Conservation (phyloP, 2,113 vertebrate genomes). For the Psammodynastes pulverulentus region DNA sequence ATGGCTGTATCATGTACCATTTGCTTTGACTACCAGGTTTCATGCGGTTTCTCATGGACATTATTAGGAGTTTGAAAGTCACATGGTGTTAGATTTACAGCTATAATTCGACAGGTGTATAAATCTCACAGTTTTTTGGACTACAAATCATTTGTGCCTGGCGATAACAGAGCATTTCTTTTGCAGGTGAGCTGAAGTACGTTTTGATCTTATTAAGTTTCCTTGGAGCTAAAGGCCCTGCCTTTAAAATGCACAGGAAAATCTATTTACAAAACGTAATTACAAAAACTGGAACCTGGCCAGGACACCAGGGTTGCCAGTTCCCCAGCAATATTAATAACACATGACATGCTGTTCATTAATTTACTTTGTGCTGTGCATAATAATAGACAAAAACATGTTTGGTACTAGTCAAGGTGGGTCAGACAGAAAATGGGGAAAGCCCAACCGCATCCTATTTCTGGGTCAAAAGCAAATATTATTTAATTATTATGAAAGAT, state of each 20-base stretch:
- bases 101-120: background rate
- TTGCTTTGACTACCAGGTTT: background rate
- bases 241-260: conserved; percentile 34
- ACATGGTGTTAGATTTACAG: background rate
- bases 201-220: conserved; percentile 1
- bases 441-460: background rate
- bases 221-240: conserved; percentile 31
- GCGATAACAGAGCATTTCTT: conserved; percentile 27
- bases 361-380: conserved; percentile 26
- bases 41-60: background rate
- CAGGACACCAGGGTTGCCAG: conserved; percentile 34
- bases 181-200: conserved; percentile 7
- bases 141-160: conserved; percentile 12
- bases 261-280: conserved; percentile 45
- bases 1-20: background rate
- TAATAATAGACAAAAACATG: conserved; percentile 36
- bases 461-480: conserved; percentile 14
- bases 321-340: conserved; percentile 40
- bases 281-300: conserved; percentile 46
- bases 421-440: conserved; percentile 26
- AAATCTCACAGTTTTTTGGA: conserved; percentile 17
- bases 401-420: conserved; percentile 30
- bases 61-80: background rate
- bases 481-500: conserved; percentile 32
- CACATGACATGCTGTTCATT: conserved; percentile 24